These are phyloP conservation scores for Epirrita christyi DNA, from an alignment of 2,888 invertebrate genomes.

Conservation along the genomic window DNA sequence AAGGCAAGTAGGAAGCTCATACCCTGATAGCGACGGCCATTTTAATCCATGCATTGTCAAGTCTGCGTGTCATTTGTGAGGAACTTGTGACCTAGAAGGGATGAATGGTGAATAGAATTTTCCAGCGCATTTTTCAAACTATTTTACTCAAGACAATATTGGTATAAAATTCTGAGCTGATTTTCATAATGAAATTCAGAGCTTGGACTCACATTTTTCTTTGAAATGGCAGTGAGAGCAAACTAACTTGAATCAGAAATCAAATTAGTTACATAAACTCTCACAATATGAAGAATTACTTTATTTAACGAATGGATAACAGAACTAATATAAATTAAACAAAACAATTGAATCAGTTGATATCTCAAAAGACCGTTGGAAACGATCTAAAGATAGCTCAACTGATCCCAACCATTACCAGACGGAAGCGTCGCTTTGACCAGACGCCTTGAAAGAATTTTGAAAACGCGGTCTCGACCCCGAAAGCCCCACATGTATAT, in stretches of 20 bases:
- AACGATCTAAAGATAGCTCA: too few species aligned
- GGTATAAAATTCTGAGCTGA: conserved; percentile 27
- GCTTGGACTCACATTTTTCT: conserved; percentile 20
- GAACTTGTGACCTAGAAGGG: conserved; percentile 24
- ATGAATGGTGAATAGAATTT: conserved; percentile 25
- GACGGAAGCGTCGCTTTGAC: too few species aligned
- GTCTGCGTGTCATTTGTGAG: conserved; percentile 29
- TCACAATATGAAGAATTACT: too few species aligned
- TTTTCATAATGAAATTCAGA: conserved; percentile 29
- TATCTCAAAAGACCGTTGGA: too few species aligned
- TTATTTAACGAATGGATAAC: too few species aligned
- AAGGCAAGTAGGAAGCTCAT: conserved; percentile 26
- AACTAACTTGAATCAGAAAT: conserved; percentile 18
- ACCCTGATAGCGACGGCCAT: conserved; percentile 21
- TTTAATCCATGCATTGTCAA: conserved; percentile 30
- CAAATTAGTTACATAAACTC: conserved; percentile 12
- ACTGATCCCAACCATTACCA: too few species aligned
- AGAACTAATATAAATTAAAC: too few species aligned
- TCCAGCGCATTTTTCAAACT: conserved; percentile 22
- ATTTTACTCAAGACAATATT: conserved; percentile 29
- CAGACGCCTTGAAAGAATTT: too few species aligned
- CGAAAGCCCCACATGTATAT: too few species aligned
- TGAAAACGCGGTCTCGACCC: too few species aligned
- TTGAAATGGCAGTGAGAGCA: conserved; percentile 8
- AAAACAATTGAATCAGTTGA: too few species aligned